A percentile compares a stretch with the other conserved stretches of the same genome.
Conservation (phyloP, 1,140 invertebrate species). For the Argopecten irradians region DNA sequence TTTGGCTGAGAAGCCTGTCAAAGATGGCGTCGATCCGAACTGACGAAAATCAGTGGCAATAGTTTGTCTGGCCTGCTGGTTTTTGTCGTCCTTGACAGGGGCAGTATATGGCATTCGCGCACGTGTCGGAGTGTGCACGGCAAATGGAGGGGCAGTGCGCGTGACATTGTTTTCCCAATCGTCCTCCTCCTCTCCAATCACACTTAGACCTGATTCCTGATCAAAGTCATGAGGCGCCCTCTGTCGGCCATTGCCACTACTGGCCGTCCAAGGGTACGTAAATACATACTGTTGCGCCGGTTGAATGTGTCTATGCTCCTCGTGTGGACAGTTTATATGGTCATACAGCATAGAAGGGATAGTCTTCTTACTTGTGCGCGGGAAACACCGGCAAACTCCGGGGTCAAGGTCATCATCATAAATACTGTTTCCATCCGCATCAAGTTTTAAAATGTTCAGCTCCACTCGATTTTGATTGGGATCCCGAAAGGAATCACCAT, state of each 20-base stretch:
- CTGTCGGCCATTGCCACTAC: constrained; percentile 28
- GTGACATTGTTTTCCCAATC: constrained; percentile 21
- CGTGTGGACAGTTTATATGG: constrained; percentile 56
- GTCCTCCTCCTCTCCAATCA: constrained; percentile 42
- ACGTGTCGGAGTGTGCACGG: constrained; percentile 24
- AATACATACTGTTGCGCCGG: constrained; percentile 54
- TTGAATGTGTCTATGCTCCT: constrained; percentile 44
- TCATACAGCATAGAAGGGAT: constrained; percentile 66
- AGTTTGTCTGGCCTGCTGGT: constrained; percentile 35
- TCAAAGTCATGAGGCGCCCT: constrained; percentile 13
- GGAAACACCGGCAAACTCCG: constrained; percentile 54
- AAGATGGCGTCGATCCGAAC: constrained; percentile 27
- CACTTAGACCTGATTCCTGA: constrained; percentile 27
- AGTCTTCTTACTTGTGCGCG: constrained; percentile 52
- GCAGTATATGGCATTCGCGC: constrained; percentile 46
- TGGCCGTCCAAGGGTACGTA: constrained; percentile 58
- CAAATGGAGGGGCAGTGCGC: constrained; percentile 50
- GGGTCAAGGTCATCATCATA: constrained; percentile 53
- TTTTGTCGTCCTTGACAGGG: constrained; percentile 32
- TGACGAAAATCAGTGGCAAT: constrained; percentile 14
- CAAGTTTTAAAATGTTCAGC: constrained; percentile 44
- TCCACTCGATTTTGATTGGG: constrained; percentile 29
- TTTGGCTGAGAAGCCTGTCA: constrained; percentile 41
- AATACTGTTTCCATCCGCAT: constrained; percentile 53
- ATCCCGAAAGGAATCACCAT: neutral